These are phyloP conservation scores for Diachrysia chrysitis DNA, from an alignment of 2,888 invertebrate species.

Conservation along the genomic window DNA sequence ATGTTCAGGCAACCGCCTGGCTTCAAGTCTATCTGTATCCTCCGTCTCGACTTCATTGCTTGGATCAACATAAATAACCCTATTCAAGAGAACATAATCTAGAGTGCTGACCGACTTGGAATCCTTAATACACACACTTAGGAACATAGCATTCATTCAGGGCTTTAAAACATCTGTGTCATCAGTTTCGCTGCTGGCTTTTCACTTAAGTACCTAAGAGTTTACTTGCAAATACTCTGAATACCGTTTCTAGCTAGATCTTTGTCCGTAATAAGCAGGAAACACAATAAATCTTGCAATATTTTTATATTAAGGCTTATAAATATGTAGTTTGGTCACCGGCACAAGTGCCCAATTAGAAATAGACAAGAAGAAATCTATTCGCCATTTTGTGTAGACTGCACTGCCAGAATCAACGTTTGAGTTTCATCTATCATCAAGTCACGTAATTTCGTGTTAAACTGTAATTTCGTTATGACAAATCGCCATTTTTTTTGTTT, in stretches of 20 bases:
- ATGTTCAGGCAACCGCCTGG: slow-evolving; percentile 29
- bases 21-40: slow-evolving; percentile 27
- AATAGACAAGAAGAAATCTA: background rate
- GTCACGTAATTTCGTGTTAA: slow-evolving; percentile 28
- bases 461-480: slow-evolving; percentile 34
- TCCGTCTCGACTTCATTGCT: slow-evolving; percentile 11
- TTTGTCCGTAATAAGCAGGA: background rate
- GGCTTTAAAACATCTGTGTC: slow-evolving; percentile 4
- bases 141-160: background rate
- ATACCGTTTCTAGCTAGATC: background rate
- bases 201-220: background rate
- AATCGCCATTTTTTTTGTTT: slow-evolving; percentile 23
- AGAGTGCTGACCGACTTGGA: background rate
- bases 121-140: background rate
- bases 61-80: slow-evolving; percentile 22
- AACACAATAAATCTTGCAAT: background rate
- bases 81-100: slow-evolving; percentile 10
- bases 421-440: slow-evolving; percentile 5
- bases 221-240: background rate
- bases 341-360: background rate
- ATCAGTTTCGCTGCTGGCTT: background rate
- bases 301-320: background rate
- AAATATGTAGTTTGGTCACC: background rate
- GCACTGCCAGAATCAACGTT: background rate
- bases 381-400: slow-evolving; percentile 7